Evolutionary conservation across 2,888 invertebrate genomes (phyloP).

Genomic region (Pristionchus japonicus): DNA sequence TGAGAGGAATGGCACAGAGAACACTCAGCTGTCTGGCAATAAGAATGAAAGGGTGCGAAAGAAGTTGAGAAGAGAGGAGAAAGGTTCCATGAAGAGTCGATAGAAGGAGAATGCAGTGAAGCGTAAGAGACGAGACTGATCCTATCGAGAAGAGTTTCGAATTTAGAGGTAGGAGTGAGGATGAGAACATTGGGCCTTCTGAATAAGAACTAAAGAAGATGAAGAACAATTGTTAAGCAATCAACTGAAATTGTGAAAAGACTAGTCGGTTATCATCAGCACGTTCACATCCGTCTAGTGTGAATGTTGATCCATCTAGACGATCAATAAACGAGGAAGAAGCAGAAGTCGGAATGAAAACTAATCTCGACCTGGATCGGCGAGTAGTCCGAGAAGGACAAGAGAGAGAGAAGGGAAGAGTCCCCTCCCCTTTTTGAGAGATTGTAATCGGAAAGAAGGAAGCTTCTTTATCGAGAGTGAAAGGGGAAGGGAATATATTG

Average conservation of each 20-base stretch:
- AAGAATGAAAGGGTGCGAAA: not conserved
- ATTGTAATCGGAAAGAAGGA: constrained; percentile 2
- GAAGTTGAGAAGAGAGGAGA: not conserved
- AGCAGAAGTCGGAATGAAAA: not conserved
- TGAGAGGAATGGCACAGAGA: not conserved
- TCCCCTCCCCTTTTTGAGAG: not conserved
- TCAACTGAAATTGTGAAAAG: too few relatives aligned
- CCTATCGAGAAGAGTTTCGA: too few relatives aligned
- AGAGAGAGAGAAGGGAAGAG: not conserved
- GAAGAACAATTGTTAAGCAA: too few relatives aligned
- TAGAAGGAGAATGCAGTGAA: not conserved
- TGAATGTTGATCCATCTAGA: not conserved
- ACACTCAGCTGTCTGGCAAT: not conserved
- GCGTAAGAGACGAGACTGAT: not conserved
- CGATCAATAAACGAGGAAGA: not conserved
- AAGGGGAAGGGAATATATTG: constrained; percentile 10
- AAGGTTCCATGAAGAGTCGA: not conserved
- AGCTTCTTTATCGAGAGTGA: constrained; percentile 20
- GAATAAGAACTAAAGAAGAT: too few relatives aligned
- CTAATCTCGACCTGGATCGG: constrained; percentile 8
- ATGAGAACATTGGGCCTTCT: too few relatives aligned
- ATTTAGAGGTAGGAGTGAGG: too few relatives aligned
- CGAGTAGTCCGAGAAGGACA: not conserved
- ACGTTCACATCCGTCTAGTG: too few relatives aligned
- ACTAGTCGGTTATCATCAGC: too few relatives aligned